Base-by-base conservation (phyloP, 2,797 vertebrate species). In the Xerus rutilus region DNA sequence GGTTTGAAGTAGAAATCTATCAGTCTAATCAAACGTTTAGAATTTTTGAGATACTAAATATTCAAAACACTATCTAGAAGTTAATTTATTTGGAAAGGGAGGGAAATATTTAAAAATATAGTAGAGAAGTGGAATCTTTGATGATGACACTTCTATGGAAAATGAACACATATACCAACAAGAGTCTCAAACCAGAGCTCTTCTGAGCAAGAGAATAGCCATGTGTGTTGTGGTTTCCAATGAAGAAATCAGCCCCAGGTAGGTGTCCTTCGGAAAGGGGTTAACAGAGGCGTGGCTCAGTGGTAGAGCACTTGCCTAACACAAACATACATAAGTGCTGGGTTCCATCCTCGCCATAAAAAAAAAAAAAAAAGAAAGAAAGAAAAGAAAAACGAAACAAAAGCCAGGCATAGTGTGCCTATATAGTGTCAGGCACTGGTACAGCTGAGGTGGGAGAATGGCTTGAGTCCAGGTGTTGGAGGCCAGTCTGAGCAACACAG, bases 191-290 rank as follows among this genome's bases (percentile, higher is more conserved):
- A 47, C 98, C 98, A 9, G 99, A 9, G 69, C 98, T 99, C 93
- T 98, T 98, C 82, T 96, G 96, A 59, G 98, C 98, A 95, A 99
- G 92, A 92, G 98, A 99, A 98, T 98, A 99, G 52, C 98, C 98
- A 91, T 98, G 97, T 74, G 98, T 99, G 97, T 99, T 99, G 96
- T 98, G 98, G 96, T 99, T 99, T 30, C 98, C 98, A 0, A 98
- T 93, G 95, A 98, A 98, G 98, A 98, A 99, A 99, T 98, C 43
- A 98, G 47, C 17, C 98, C 98, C 15, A 98, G 97, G 20, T 98
- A 98, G 10, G 98, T 98, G 59, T 99, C 97, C 14, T 6, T 99
- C 98, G n/a, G 32, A 65, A 97, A 99, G 90, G 28, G 94, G 98
- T 97, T 62, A 99, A 96, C 43, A 9, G 30, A 45, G 20, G 20